These are phyloP conservation scores for Amphiprion clarkii DNA, from an alignment of 2,797 vertebrate species.

Conservation along the genomic window DNA sequence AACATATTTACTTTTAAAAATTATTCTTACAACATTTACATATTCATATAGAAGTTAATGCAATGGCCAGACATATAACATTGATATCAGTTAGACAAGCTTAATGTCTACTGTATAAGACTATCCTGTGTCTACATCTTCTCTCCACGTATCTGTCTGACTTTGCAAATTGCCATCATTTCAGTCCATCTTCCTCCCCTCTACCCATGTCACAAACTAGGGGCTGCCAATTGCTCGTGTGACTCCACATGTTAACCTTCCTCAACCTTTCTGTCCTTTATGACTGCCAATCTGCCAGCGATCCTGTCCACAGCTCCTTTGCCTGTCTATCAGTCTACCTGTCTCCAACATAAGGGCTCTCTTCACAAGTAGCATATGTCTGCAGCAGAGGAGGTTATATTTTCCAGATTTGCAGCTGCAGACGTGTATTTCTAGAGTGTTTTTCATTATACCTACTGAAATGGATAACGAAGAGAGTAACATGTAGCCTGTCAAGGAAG, in stretches of 20 bases:
- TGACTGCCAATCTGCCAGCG: constrained; percentile 9
- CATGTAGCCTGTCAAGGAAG: too few relatives aligned
- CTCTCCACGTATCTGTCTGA: not conserved
- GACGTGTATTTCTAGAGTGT: too few relatives aligned
- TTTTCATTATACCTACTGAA: too few relatives aligned
- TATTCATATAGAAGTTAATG: not conserved
- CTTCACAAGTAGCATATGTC: too few relatives aligned
- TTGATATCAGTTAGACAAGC: not conserved
- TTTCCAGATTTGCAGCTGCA: too few relatives aligned
- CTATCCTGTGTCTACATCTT: constrained; percentile 1
- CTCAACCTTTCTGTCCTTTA: constrained; percentile 2
- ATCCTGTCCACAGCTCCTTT: not conserved
- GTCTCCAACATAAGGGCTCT: not conserved
- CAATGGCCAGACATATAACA: not conserved
- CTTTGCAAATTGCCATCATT: constrained; percentile 2
- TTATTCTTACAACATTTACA: not conserved
- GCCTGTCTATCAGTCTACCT: not conserved
- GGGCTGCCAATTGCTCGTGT: constrained; percentile 1
- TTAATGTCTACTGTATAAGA: not conserved
- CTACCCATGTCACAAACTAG: not conserved
- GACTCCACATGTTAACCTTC: constrained; percentile 10
- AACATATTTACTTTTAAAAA: not conserved
- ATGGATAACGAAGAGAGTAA: too few relatives aligned
- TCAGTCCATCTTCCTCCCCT: not conserved
- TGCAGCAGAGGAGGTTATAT: too few relatives aligned